Conservation (phyloP, 2,888 invertebrate genomes). For the Nomada goodeniana region DNA sequence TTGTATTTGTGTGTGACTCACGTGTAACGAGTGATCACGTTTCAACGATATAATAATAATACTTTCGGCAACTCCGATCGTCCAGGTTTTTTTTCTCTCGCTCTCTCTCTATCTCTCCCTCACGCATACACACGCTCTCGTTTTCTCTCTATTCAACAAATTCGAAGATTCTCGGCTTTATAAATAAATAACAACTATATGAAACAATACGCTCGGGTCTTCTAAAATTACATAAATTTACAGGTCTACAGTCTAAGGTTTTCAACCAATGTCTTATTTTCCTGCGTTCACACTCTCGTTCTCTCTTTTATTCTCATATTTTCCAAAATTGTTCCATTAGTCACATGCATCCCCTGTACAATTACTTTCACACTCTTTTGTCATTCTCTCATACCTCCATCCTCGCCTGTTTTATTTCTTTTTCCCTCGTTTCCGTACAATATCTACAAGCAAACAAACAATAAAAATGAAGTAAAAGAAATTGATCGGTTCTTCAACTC, state of each 20-base stretch:
- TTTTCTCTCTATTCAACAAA: slow-evolving; percentile 32
- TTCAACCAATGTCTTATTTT: slow-evolving; percentile 28
- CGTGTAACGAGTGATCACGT: slow-evolving; percentile 25
- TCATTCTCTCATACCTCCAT: slow-evolving; percentile 8
- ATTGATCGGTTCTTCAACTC: not conserved
- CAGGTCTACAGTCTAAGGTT: slow-evolving; percentile 62
- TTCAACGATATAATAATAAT: slow-evolving; percentile 49
- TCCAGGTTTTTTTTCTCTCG: slow-evolving; percentile 12
- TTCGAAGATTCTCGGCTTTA: slow-evolving; percentile 44
- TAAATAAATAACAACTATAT: slow-evolving; percentile 69
- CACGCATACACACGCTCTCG: not conserved
- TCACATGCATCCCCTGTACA: slow-evolving; percentile 11
- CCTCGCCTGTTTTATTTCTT: not conserved
- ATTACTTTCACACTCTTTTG: not conserved
- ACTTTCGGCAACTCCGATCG: slow-evolving; percentile 53
- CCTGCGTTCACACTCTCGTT: slow-evolving; percentile 3
- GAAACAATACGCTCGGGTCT: slow-evolving; percentile 60
- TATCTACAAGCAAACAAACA: slow-evolving; percentile 9
- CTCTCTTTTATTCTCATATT: not conserved
- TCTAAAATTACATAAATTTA: slow-evolving; percentile 71
- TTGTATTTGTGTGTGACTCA: slow-evolving; percentile 10
- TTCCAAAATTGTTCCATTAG: not conserved
- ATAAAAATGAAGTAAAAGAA: slow-evolving; percentile 4
- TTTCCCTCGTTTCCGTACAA: not conserved
- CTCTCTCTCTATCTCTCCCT: not conserved